These are phyloP conservation scores for Himantopus leucocephalus DNA, from an alignment of 2,113 vertebrate species.

Conservation along the genomic window DNA sequence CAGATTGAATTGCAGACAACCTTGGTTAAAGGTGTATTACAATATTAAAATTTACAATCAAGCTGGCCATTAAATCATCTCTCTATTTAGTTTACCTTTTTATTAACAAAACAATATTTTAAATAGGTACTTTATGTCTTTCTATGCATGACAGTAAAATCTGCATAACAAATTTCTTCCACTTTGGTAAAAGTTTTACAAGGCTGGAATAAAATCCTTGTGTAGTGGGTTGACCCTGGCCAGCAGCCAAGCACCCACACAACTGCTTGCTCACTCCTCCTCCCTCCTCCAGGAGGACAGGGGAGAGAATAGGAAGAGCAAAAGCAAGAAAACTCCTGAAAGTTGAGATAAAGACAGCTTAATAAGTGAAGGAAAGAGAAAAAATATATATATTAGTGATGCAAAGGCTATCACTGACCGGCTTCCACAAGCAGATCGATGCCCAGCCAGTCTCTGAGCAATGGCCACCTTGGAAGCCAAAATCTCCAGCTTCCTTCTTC, in stretches of 20 bases:
- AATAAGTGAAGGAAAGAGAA: not conserved
- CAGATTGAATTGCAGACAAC: not conserved
- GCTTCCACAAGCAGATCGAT: not conserved
- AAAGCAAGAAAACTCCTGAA: not conserved
- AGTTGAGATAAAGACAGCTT: not conserved
- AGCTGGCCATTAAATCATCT: not conserved
- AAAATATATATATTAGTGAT: not conserved
- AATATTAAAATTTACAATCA: not conserved
- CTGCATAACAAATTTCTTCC: not conserved
- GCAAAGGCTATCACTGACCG: not conserved
- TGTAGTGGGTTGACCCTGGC: not conserved
- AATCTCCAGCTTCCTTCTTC: not conserved
- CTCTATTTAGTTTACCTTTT: not conserved
- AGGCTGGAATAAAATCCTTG: not conserved
- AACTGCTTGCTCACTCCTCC: not conserved
- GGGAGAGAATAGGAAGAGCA: not conserved
- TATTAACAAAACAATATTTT: not conserved
- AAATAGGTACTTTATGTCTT: not conserved
- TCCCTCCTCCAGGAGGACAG: not conserved
- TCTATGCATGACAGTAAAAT: not conserved
- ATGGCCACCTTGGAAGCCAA: not conserved
- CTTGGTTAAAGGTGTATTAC: not conserved
- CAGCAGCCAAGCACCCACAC: not conserved
- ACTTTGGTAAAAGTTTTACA: not conserved
- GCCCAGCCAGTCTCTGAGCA: not conserved